Percentiles rank a stretch among this genome's conserved stretches.
phyloP scores from a whole-genome alignment of 2,113 vertebrate species.

The Agelaius phoeniceus region DNA sequence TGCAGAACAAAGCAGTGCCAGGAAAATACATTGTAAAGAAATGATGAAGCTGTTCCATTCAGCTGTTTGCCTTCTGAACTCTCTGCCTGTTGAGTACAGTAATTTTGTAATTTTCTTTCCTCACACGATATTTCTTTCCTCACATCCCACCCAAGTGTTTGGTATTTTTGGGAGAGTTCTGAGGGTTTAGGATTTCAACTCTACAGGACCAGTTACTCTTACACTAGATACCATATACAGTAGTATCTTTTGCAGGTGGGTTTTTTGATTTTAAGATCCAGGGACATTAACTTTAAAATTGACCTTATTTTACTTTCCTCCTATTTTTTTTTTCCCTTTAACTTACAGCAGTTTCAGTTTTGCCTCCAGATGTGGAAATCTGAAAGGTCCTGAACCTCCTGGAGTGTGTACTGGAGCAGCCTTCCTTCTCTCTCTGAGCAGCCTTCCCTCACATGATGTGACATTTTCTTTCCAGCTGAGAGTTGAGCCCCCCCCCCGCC shows the following conservation, averaged over 20 bases:
- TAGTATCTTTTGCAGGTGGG: background rate
- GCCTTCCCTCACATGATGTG: background rate
- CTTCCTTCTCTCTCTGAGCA: background rate
- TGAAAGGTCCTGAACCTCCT: background rate
- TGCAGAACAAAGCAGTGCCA: background rate
- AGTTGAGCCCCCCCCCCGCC: background rate
- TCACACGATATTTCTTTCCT: background rate
- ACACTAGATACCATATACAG: background rate
- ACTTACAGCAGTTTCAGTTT: background rate
- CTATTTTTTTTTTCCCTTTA: background rate
- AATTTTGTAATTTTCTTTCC: background rate
- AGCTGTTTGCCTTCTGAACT: background rate
- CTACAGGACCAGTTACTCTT: background rate
- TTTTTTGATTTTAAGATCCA: background rate
- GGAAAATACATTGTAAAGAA: background rate
- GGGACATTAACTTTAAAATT: background rate
- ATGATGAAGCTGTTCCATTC: background rate
- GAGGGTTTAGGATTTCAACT: background rate
- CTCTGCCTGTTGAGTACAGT: background rate
- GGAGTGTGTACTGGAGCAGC: background rate
- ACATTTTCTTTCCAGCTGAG: conserved; percentile 3
- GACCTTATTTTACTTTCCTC: accelerated
- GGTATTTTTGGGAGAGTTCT: background rate
- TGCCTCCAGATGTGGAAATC: conserved; percentile 20
- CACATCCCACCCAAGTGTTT: background rate